These are phyloP conservation scores for Cydia fagiglandana DNA, from an alignment of 1,140 invertebrate species.

Conservation along the genomic window DNA sequence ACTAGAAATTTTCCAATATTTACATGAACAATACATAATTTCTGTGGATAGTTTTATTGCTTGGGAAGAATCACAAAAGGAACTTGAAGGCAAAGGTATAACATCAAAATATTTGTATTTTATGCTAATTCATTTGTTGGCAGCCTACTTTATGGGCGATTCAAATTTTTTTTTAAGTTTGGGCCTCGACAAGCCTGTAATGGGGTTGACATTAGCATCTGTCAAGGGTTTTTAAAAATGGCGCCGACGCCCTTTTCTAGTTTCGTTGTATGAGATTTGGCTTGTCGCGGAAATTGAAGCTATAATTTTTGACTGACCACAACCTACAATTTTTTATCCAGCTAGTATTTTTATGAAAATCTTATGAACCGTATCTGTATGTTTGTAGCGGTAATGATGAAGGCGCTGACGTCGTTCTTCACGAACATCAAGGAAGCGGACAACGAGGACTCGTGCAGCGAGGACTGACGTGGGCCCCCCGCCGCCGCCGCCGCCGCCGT, in stretches of 20 bases:
- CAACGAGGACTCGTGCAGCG: constrained; percentile 72
- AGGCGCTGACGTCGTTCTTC: constrained; percentile 81
- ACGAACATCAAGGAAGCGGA: constrained; percentile 74
- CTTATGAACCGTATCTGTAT: constrained; percentile 32
- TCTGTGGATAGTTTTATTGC: constrained; percentile 79
- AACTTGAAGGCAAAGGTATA: constrained; percentile 75
- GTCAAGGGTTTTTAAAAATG: too few relatives aligned
- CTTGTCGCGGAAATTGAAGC: too few relatives aligned
- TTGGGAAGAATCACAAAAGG: constrained; percentile 74
- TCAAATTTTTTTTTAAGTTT: too few relatives aligned
- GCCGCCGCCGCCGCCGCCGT: constrained; percentile 39
- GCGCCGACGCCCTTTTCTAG: too few relatives aligned
- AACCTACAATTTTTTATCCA: too few relatives aligned
- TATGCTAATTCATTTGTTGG: background rate
- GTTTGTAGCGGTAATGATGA: constrained; percentile 77
- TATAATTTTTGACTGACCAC: too few relatives aligned
- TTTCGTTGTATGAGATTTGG: too few relatives aligned
- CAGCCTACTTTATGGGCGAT: too few relatives aligned
- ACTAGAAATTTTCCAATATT: constrained; percentile 75
- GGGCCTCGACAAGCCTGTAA: too few relatives aligned
- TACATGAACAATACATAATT: constrained; percentile 80
- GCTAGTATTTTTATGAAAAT: too few relatives aligned
- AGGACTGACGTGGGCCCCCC: constrained; percentile 62
- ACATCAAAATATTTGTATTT: background rate
- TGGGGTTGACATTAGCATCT: too few relatives aligned